These are phyloP conservation scores for Epinotia brunnichana DNA, from an alignment of 2,888 invertebrate species.

Conservation along the genomic window DNA sequence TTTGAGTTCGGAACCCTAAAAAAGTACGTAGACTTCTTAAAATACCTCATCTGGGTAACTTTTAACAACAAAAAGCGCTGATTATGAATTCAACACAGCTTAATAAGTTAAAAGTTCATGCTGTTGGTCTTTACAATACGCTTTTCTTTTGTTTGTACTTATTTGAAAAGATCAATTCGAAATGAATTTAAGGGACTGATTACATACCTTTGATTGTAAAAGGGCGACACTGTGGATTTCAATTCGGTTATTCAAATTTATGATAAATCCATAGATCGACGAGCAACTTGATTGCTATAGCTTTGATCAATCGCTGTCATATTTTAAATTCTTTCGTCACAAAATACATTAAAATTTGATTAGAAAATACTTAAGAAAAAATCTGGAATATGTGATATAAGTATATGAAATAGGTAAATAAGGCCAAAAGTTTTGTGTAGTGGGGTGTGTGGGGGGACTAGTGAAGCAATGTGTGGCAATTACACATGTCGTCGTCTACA, in stretches of 20 bases:
- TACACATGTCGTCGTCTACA: no score
- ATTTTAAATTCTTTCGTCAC: background rate
- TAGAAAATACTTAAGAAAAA: background rate
- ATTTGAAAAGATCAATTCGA: slow-evolving; percentile 39
- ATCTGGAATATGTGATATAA: no score
- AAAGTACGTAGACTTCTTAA: slow-evolving; percentile 25
- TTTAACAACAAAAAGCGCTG: slow-evolving; percentile 40
- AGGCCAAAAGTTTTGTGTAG: no score
- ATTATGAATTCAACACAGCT: slow-evolving; percentile 38
- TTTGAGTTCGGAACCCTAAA: no score
- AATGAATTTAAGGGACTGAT: slow-evolving; percentile 32
- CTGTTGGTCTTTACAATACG: slow-evolving; percentile 39
- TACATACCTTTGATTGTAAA: slow-evolving; percentile 34
- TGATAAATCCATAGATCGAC: slow-evolving; percentile 8
- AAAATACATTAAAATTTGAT: background rate
- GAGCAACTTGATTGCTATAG: slow-evolving; percentile 1
- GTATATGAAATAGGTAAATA: no score
- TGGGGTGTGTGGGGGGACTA: no score
- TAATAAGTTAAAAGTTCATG: slow-evolving; percentile 40
- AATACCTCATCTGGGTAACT: slow-evolving; percentile 26
- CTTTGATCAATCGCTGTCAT: slow-evolving; percentile 17
- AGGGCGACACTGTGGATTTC: slow-evolving; percentile 12
- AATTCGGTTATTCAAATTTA: slow-evolving; percentile 28
- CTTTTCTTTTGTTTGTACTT: slow-evolving; percentile 37
- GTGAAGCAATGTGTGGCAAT: no score